Base-by-base conservation (phyloP, 2,888 invertebrate genomes). In the Monoplex corrugatus region DNA sequence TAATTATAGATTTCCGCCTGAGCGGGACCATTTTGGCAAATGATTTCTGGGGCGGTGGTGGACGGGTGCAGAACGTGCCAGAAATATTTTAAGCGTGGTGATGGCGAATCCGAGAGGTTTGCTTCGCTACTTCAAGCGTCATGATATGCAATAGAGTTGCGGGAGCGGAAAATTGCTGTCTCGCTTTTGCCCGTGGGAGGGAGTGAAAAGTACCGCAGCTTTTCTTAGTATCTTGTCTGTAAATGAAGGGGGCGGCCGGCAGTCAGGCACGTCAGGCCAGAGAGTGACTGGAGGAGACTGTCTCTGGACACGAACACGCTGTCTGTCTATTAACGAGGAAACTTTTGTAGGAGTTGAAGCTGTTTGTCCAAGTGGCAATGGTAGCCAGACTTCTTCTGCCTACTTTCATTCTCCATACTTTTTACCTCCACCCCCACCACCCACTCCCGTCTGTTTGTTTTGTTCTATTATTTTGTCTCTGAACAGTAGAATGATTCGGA, bases 131-230 rank as follows among this genome's bases (percentile, higher is more conserved):
- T 57, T 43, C 57, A 57, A 35, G 80, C 87, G 80, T 80, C 50
- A 87, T 87, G 87, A 87, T 87, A 87, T 78, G 87, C 87, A 87
- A 87, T 87, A 87, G 87, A 57, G 35, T 78, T 38, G 78, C n/a
- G 50, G 35, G 19, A 75, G 50, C 87, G 87, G 80, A 87, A 87
- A 87, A 80, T 78, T 43, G 84, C 84, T 84, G 84, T 84, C 84
- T 84, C 84, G 84, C 50, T 84, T 32, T 2, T 6, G 6, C n/a
- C n/a, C 43, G 2, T 32, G 0, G 45, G 38, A 80, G 80, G 43
- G 28, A 19, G 23, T 10, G 45, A 45, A 82, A 32, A 45, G 82
- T 82, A 82, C 82, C 43, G 50, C 35, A 84, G 84, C 84, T 40
- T 40, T 43, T 28, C 32, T 28, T 68, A 28, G 68, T 19, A 50